phyloP scores from a whole-genome alignment of 2,113 vertebrate species.

The Phyllostomus hastatus region DNA sequence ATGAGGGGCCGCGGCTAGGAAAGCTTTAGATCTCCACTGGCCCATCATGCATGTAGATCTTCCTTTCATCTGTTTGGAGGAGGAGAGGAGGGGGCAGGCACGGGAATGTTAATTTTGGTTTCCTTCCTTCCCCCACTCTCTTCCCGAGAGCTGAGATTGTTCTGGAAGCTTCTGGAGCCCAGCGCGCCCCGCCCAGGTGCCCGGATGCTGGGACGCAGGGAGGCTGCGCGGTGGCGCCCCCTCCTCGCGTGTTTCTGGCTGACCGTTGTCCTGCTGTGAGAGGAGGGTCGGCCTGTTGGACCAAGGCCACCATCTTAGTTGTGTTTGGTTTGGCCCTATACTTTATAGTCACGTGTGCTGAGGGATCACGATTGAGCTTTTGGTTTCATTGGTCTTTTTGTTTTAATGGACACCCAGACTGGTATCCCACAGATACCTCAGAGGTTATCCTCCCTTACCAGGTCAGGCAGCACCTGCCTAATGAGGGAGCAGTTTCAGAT shows the following conservation, averaged over 20 bases:
- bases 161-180: slow-evolving; percentile 70
- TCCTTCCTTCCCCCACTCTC: background rate
- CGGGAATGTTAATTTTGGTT: background rate
- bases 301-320: slow-evolving; percentile 33
- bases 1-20: background rate
- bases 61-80: background rate
- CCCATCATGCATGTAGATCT: background rate
- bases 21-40: fast-evolving
- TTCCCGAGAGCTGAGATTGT: slow-evolving; percentile 29
- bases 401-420: background rate
- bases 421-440: fast-evolving
- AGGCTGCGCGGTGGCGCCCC: slow-evolving; percentile 43
- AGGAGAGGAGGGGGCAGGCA: background rate
- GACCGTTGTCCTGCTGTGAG: slow-evolving; percentile 35
- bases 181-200: slow-evolving; percentile 72
- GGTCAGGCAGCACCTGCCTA: background rate
- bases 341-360: background rate
- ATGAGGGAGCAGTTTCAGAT: background rate
- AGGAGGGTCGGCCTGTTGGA: background rate
- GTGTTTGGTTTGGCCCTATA: fast-evolving
- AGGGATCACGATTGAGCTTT: background rate
- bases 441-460: fast-evolving
- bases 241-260: background rate
- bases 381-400: background rate
- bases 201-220: slow-evolving; percentile 59